A percentile compares a stretch with the other conserved stretches of the same genome.
phyloP scores from a whole-genome alignment of 2,113 vertebrate genomes.

The Thomomys bottae region DNA sequence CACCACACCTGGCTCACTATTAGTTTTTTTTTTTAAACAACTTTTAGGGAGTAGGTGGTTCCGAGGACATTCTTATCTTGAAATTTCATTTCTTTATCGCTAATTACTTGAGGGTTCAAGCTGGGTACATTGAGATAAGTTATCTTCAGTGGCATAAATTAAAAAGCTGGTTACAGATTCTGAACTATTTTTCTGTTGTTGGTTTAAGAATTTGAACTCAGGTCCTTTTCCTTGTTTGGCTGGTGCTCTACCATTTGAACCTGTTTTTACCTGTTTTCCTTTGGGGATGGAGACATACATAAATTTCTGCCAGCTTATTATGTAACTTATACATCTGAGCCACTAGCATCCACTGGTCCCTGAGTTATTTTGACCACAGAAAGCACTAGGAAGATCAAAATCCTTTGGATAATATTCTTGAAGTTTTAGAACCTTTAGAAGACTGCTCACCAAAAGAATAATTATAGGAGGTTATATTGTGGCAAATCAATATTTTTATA shows the following conservation, averaged over 20 bases:
- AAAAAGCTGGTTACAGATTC: not conserved
- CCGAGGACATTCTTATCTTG: not conserved
- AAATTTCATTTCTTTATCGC: conserved; percentile 43
- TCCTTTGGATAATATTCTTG: not conserved
- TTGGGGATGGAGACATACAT: too few relatives aligned
- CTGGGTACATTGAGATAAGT: conserved; percentile 1
- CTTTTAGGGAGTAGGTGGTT: not conserved
- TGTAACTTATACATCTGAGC: too few relatives aligned
- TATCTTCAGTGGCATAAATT: not conserved
- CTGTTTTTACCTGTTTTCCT: too few relatives aligned
- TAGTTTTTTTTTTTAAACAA: not conserved
- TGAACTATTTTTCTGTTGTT: too few relatives aligned
- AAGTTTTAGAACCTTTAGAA: conserved; percentile 36
- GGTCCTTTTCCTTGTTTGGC: too few relatives aligned
- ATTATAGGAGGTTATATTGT: not conserved
- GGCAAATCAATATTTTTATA: conserved; percentile 32
- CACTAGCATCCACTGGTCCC: too few relatives aligned
- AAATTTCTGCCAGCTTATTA: too few relatives aligned
- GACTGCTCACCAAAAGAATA: conserved; percentile 27
- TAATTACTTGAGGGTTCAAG: conserved; percentile 1
- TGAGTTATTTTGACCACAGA: conserved; percentile 31
- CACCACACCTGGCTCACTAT: too few relatives aligned
- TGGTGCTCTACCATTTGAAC: too few relatives aligned
- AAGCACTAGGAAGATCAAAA: not conserved
- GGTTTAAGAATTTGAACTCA: too few relatives aligned